phyloP scores from a whole-genome alignment of 2,113 vertebrate species.

The Nansenia antarctica region DNA sequence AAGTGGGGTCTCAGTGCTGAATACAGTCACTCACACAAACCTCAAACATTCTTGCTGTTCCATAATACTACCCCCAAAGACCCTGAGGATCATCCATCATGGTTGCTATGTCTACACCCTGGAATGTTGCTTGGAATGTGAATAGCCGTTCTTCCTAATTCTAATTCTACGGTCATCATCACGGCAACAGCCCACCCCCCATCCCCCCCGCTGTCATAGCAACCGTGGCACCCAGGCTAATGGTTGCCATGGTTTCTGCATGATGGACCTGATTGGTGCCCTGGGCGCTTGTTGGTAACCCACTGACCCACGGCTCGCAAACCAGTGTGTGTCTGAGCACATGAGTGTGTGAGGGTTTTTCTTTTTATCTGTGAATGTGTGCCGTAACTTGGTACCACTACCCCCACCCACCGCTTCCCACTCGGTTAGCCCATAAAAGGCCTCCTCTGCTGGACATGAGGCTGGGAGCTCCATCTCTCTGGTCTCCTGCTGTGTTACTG shows the following conservation, averaged over 20 bases:
- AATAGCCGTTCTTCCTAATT: no score
- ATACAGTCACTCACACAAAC: not conserved
- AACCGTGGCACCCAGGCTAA: slow-evolving; percentile 32
- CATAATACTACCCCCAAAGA: not conserved
- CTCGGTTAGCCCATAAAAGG: slow-evolving; percentile 19
- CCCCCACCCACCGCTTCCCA: no score
- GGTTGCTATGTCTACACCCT: no score
- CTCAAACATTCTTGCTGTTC: not conserved
- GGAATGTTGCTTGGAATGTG: no score
- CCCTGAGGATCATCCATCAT: no score
- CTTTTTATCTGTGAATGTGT: not conserved
- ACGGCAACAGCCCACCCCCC: no score
- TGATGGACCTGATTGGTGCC: slow-evolving; percentile 25
- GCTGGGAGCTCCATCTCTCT: slow-evolving; percentile 22
- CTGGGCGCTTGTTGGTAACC: slow-evolving; percentile 27
- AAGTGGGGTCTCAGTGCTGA: no score
- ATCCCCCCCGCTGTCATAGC: slow-evolving; percentile 37
- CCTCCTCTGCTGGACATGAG: slow-evolving; percentile 20
- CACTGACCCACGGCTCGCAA: slow-evolving; percentile 30
- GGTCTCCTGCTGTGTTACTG: slow-evolving; percentile 34
- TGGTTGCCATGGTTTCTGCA: slow-evolving; percentile 39
- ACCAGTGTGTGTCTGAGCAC: not conserved
- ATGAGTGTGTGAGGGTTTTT: not conserved
- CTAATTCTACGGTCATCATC: no score
- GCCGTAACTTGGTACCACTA: not conserved